Evolutionary conservation across 2,888 invertebrate genomes (phyloP), one percentile per base, ranked within the genome.

Genomic region (Dryobota labecula): DNA sequence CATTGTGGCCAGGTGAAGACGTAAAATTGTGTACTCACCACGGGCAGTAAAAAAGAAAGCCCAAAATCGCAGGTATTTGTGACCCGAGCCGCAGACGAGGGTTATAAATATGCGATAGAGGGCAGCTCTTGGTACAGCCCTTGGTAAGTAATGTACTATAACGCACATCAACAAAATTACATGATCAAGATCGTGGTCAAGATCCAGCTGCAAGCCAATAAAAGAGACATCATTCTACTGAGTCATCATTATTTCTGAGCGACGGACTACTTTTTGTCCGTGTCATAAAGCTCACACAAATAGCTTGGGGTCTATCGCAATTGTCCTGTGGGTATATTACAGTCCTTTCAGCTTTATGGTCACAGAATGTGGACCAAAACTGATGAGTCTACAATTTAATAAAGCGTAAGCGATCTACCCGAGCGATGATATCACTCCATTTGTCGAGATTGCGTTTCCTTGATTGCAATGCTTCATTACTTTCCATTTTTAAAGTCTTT

Each of bases 311-410:
- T 43, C 70, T 36, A 38, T 61, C 38, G 5, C 70, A 64, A 82
- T 56, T 33, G 66, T 66, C 60, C 53, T 60, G 33, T 58, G 65
- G 61, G 45, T 49, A 70, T 57, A 77, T 47, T 27, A 45, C 45
- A 73, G 51, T 57, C 38, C 58, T n/a, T 78, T 62, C 11, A 54
- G 57, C 56, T 73, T 85, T 76, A 76, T 60, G 51, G 67, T 38
- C 33, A 30, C 54, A 58, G 15, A 76, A 66, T 63, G 65, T 58
- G 63, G 30, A 56, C 66, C 18, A 41, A 73, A 76, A 61, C 60
- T 76, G 76, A 72, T 74, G 86, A 80, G 63, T 75, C 71, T 56
- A 70, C 80, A 65, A 67, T 78, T 76, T 72, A 68, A 70, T 80
- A 80, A 72, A 80, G 64, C 72, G 80, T 71, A 76, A 75, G 71